Percentiles rank a stretch among this genome's conserved stretches.
Conservation (phyloP, 2,888 invertebrate genomes). For the Drosophila demipolita region DNA sequence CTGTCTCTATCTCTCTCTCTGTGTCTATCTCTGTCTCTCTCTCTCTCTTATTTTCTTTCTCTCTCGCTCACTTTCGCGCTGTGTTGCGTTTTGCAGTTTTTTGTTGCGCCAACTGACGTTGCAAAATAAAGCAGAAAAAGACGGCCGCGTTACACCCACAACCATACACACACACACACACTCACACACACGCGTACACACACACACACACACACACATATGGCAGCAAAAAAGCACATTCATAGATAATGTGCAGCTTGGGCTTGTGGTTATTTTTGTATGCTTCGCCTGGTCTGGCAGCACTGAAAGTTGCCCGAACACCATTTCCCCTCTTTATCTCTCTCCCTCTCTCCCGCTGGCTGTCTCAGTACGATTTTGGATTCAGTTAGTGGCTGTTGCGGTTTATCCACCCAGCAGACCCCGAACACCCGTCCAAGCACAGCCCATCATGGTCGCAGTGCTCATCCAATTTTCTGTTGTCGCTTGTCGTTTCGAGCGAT, state of each 20-base stretch:
- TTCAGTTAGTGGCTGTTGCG: constrained; percentile 36
- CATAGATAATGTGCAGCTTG: constrained; percentile 81
- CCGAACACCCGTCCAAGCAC: neutral
- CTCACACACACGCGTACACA: constrained; percentile 7
- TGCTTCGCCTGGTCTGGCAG: constrained; percentile 72
- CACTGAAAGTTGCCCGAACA: constrained; percentile 31
- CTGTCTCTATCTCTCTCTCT: too few species aligned
- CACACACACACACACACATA: constrained; percentile 20
- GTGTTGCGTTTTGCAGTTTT: constrained; percentile 43
- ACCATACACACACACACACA: constrained; percentile 4
- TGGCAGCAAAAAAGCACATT: constrained; percentile 56
- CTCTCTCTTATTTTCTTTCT: neutral
- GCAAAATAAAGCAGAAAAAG: constrained; percentile 26
- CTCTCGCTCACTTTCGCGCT: constrained; percentile 13
- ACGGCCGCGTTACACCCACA: constrained; percentile 39
- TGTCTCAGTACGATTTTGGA: constrained; percentile 40
- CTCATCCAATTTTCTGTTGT: constrained; percentile 78
- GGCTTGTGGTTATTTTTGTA: constrained; percentile 79
- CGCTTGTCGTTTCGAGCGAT: constrained; percentile 58
- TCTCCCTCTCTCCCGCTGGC: neutral
- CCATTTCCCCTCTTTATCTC: constrained; percentile 11
- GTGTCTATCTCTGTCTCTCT: neutral
- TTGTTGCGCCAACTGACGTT: constrained; percentile 42
- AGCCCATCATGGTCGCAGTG: constrained; percentile 35
- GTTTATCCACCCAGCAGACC: constrained; percentile 27